Conservation (phyloP, 2,113 vertebrate species). For the Semnopithecus entellus region DNA sequence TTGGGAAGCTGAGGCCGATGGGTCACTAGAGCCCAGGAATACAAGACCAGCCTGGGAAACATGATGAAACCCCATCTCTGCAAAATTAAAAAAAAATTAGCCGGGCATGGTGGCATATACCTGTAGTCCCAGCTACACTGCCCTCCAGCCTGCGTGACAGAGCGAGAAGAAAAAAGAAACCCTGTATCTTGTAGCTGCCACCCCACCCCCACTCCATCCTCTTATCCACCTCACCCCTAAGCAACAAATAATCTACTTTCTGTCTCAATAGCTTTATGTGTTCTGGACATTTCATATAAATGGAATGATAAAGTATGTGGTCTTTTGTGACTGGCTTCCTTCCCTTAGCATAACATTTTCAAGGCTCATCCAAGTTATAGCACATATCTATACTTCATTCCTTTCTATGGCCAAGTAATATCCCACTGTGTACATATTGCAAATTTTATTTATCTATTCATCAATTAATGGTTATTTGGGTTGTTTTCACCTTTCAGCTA, state of each 20-base stretch:
- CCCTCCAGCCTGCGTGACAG: too few species aligned
- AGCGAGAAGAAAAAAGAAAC: not conserved
- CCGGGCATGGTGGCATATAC: too few species aligned
- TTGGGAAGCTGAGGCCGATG: too few species aligned
- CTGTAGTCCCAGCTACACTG: too few species aligned
- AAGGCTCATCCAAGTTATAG: not conserved
- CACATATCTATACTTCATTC: not conserved
- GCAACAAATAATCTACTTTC: not conserved
- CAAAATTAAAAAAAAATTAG: too few species aligned
- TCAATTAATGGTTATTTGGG: not conserved
- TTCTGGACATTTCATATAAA: not conserved
- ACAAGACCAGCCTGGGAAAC: too few species aligned
- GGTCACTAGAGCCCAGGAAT: too few species aligned
- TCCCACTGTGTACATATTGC: not conserved
- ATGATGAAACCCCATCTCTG: too few species aligned
- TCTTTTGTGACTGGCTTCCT: not conserved
- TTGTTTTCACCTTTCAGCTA: not conserved
- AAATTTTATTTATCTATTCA: not conserved
- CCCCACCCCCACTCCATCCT: not conserved
- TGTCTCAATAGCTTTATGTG: not conserved
- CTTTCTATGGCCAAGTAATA: not conserved
- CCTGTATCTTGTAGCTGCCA: not conserved
- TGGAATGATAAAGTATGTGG: not conserved
- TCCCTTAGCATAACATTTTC: not conserved
- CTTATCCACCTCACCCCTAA: not conserved